Evolutionary conservation across 2,113 vertebrate genomes (phyloP), one percentile per base, ranked within the genome.

Genomic region (Romanogobio albipinnatus): DNA sequence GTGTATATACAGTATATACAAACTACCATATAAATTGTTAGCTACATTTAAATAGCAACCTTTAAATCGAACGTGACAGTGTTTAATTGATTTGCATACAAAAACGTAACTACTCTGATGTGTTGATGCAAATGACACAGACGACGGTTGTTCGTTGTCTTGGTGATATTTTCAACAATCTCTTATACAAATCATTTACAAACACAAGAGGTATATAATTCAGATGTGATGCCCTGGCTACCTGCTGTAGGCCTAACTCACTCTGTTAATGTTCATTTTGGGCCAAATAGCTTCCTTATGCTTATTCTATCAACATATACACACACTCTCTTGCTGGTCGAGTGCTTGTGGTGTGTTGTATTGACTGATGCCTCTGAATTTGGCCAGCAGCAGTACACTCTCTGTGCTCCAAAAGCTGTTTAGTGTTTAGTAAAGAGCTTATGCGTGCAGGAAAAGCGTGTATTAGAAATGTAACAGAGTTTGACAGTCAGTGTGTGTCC

Each of bases 371-470:
- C 17, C 81, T 85, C 89, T 87, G 84, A 76, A 88, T 78, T 56
- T 15, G 6, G 14, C 86, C 82, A 56, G 84, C 43, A 13, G 26
- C 62, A 90, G 88, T 89, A 17, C 61, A 56, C 43, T 59, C 93
- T 92, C 91, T 93, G 89, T 89, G 90, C 90, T 93, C 91, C 91
- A 94, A 93, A 80, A 94, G 92, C 93, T 93, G 92, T 93, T 94
- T 93, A 94, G 90, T 87, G 88, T 93, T 93, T 94, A 91, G 92
- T 93, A 94, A 94, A 93, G 87, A 93, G 93, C 93, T 94, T 94
- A 94, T 86, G 88, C 89, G 88, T 92, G 89, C 91, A 89, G 91
- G 92, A 91, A 79, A 91, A 91, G 89, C 90, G 92, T 91, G 92
- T 91, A 90, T 92, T 90, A 90, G 89, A 92, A 93, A 93, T 93